Evolutionary conservation across 2,888 invertebrate genomes (phyloP).

Genomic region (Galeruca laticollis): DNA sequence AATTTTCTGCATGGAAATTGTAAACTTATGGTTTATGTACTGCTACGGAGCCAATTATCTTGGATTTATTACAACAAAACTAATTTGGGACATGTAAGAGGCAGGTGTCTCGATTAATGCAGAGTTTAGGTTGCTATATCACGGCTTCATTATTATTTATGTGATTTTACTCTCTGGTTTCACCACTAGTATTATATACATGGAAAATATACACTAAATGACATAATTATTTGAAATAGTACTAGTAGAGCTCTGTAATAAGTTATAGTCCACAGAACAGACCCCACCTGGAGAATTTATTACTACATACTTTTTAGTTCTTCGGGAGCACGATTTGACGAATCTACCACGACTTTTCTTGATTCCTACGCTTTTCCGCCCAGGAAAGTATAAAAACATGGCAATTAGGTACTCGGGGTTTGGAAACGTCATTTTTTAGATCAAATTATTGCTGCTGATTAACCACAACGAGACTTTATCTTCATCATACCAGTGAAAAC

Average conservation of each 20-base stretch:
- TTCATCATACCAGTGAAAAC: neutral
- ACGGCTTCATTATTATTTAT: conserved; percentile 55
- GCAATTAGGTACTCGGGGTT: too few species aligned
- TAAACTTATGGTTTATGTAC: conserved; percentile 63
- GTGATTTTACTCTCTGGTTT: conserved; percentile 37
- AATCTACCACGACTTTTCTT: too few species aligned
- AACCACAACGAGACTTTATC: too few species aligned
- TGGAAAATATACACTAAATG: neutral
- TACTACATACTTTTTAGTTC: too few species aligned
- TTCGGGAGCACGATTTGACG: too few species aligned
- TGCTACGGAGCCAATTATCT: conserved; percentile 64
- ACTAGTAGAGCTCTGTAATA: neutral
- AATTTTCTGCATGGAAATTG: conserved; percentile 57
- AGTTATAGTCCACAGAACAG: too few species aligned
- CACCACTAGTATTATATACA: conserved; percentile 22
- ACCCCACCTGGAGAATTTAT: too few species aligned
- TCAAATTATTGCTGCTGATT: too few species aligned
- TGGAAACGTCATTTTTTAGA: too few species aligned
- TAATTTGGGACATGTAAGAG: conserved; percentile 64
- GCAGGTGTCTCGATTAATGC: conserved; percentile 63
- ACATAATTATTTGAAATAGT: neutral
- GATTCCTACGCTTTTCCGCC: too few species aligned
- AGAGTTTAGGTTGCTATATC: conserved; percentile 57
- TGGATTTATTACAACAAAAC: conserved; percentile 65
- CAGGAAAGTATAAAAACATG: too few species aligned